Evolutionary conservation across 2,888 invertebrate genomes (phyloP).

Genomic region (Dolomedes plantarius): DNA sequence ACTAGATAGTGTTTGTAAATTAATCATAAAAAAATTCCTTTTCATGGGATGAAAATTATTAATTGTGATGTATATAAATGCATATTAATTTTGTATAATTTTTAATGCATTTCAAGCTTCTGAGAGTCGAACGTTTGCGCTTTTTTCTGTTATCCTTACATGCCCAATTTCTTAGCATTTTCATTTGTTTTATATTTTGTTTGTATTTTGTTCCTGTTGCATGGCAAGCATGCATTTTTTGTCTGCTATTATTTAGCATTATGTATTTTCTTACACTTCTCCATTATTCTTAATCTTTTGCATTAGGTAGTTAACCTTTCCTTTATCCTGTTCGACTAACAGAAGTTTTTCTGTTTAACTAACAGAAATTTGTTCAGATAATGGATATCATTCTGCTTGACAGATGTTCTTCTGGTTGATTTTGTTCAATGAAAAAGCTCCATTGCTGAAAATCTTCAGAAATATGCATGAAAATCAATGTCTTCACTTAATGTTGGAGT

Average conservation of each 20-base stretch:
- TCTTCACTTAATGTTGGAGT: constrained; percentile 1
- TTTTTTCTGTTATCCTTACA: neutral
- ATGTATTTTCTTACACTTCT: neutral
- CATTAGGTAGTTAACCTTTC: neutral
- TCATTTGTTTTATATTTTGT: neutral
- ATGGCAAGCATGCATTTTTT: neutral
- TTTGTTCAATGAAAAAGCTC: too few relatives aligned
- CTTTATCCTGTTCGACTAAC: constrained; percentile 8
- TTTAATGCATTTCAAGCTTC: neutral
- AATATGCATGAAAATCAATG: neutral
- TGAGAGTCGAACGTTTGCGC: neutral
- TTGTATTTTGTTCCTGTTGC: neutral
- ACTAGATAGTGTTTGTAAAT: too few relatives aligned
- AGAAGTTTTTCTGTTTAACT: constrained; percentile 7
- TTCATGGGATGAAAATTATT: too few relatives aligned
- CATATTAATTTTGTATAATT: neutral
- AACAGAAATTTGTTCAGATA: neutral
- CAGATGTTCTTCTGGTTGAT: neutral
- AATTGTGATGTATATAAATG: too few relatives aligned
- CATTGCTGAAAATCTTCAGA: neutral
- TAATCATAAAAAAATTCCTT: too few relatives aligned
- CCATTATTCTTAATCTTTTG: neutral
- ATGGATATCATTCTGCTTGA: too few relatives aligned
- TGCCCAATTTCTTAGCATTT: neutral
- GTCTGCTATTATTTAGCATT: neutral